phyloP scores from a whole-genome alignment of 2,888 invertebrate genomes.

The Temnothorax ravouxi region DNA sequence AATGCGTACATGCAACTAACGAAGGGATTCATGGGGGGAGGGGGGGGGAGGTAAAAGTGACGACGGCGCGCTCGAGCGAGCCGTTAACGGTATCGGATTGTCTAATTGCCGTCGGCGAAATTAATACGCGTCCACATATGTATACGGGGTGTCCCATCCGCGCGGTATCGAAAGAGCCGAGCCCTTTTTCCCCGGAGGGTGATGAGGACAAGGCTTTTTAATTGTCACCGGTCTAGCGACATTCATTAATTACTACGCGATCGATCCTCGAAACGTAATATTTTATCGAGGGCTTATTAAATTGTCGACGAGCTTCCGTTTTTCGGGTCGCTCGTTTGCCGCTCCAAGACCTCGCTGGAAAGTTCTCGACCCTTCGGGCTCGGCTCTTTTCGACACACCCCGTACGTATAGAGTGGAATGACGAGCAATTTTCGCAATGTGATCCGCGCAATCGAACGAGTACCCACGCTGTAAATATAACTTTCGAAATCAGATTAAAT shows the following conservation, averaged over 20 bases:
- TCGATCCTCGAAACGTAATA: too few species aligned
- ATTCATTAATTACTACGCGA: too few species aligned
- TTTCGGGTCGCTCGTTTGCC: background rate
- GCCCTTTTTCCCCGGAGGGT: background rate
- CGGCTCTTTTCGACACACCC: background rate
- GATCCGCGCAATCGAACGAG: background rate
- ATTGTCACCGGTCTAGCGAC: too few species aligned
- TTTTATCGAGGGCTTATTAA: too few species aligned
- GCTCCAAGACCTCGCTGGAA: background rate
- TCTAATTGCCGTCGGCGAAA: constrained; percentile 38
- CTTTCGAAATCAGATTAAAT: constrained; percentile 27
- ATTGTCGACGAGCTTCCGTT: too few species aligned
- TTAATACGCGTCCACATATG: background rate
- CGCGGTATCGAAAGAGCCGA: background rate
- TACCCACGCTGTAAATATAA: background rate
- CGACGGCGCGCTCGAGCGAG: background rate
- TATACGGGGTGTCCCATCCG: background rate
- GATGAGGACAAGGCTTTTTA: too few species aligned
- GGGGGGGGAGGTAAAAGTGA: background rate
- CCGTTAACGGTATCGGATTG: background rate
- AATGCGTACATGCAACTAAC: background rate
- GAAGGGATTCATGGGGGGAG: background rate
- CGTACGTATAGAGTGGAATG: background rate
- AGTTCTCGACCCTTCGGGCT: background rate
- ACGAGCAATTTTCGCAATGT: constrained; percentile 9